Percentiles rank a stretch among this genome's conserved stretches.
phyloP scores from a whole-genome alignment of 2,113 vertebrate species.

The Blennius ocellaris region DNA sequence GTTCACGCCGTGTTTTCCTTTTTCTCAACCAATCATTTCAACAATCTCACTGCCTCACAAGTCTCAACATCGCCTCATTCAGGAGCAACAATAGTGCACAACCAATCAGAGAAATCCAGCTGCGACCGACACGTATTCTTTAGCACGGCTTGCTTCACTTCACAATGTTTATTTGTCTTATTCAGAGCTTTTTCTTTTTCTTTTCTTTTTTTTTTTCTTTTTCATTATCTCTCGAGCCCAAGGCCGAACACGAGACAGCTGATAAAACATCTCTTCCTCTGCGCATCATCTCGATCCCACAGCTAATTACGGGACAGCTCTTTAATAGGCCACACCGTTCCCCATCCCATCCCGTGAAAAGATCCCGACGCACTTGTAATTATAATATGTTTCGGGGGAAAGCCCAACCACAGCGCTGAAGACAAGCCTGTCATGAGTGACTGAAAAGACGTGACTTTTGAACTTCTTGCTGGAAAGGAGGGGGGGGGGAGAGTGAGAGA shows the following conservation, averaged over 20 bases:
- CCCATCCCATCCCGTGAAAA: conserved; percentile 65
- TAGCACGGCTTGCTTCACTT: conserved; percentile 51
- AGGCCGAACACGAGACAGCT: conserved; percentile 55
- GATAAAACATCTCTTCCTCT: conserved; percentile 68
- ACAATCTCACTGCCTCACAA: conserved; percentile 9
- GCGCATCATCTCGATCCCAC: conserved; percentile 54
- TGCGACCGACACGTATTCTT: conserved; percentile 25
- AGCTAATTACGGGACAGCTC: conserved; percentile 76
- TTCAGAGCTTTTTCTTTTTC: neutral
- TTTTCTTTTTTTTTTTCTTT: neutral
- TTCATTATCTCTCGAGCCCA: conserved; percentile 42
- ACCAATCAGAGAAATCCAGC: conserved; percentile 27
- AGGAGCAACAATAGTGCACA: conserved; percentile 28
- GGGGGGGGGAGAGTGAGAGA: conserved; percentile 24
- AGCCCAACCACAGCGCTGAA: conserved; percentile 69
- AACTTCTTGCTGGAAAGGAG: conserved; percentile 53
- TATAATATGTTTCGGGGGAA: conserved; percentile 72
- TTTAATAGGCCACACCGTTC: conserved; percentile 62
- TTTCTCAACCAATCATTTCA: conserved; percentile 31
- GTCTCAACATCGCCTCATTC: conserved; percentile 50
- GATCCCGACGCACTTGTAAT: conserved; percentile 67
- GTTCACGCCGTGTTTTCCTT: neutral
- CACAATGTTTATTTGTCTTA: conserved; percentile 69
- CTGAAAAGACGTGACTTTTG: conserved; percentile 63
- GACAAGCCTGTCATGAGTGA: conserved; percentile 48